Evolutionary conservation across 1,140 invertebrate species (phyloP).

Genomic region (Drosophila pseudoananassae): DNA sequence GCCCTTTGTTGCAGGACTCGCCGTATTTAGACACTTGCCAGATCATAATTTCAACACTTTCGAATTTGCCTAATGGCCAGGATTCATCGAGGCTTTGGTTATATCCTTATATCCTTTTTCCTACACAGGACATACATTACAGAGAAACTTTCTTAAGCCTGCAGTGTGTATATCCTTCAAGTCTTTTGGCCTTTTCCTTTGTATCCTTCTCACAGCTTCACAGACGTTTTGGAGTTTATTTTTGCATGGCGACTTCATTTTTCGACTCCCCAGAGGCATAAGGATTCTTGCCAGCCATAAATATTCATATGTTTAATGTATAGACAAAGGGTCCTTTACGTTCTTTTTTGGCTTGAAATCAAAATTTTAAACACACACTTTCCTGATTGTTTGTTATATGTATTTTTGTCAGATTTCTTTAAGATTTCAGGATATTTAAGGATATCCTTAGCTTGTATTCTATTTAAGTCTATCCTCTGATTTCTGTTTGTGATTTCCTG

Average conservation of each 20-base stretch:
- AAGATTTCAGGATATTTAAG: neutral
- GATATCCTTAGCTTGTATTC: neutral
- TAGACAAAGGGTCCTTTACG: slow-evolving; percentile 8
- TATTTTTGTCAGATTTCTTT: too few species aligned
- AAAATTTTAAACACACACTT: slow-evolving; percentile 5
- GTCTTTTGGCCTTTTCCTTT: neutral
- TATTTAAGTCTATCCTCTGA: neutral
- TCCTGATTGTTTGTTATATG: neutral
- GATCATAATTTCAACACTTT: slow-evolving; percentile 81
- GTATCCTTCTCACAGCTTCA: neutral
- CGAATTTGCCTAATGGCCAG: slow-evolving; percentile 37
- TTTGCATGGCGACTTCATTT: slow-evolving; percentile 36
- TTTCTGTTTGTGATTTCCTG: neutral
- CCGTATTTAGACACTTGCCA: slow-evolving; percentile 79
- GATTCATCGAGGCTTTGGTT: slow-evolving; percentile 17
- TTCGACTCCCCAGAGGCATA: slow-evolving; percentile 7
- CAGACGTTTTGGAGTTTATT: slow-evolving; percentile 13
- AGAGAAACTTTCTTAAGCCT: slow-evolving; percentile 19
- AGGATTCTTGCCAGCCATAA: slow-evolving; percentile 44
- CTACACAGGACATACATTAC: neutral
- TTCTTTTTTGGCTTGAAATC: slow-evolving; percentile 8
- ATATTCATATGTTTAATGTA: slow-evolving; percentile 78
- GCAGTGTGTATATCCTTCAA: neutral
- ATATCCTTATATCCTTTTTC: neutral
- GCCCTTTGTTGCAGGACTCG: slow-evolving; percentile 9